Base-by-base conservation (phyloP, 2,113 vertebrate genomes). In the Salvator merianae region DNA sequence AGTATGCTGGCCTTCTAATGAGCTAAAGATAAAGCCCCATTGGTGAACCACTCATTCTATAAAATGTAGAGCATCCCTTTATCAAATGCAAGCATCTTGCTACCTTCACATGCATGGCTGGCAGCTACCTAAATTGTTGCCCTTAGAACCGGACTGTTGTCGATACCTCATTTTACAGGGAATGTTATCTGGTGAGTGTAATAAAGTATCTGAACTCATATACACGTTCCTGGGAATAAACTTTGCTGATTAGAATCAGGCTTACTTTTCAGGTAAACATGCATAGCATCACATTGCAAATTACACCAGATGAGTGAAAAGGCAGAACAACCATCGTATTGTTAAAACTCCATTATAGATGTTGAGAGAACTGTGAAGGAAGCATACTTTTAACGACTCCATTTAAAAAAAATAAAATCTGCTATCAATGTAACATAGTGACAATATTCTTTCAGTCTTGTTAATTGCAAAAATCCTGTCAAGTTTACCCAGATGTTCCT, bases 21-120 rank as follows among this genome's bases (percentile, higher is more conserved):
- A 84, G 81, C 82, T 86, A 72, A 88, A 86, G 30, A 82, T 62
- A 79, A 87, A 81, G 18, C 88, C 30, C 24, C 73, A 55, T 83
- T 82, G 84, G 88, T 68, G 38, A 55, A 82, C 73, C 72, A 63
- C 1, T 43, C 28, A 85, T 80, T 81, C 81, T 80, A 74, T 81
- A 80, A 86, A 85, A 47, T 59, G 84, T 43, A 59, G 75, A 72
- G 7, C 18, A 74, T 53, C 32, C 24, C 24, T 40, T 69, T 73
- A 3, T 53, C 81, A 87, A n/a, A 79, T 28, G 69, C 7, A 79
- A 40, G 7, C 20, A 50, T 40, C 47, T 82, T 16, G 32, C 62
- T 85, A 53, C 55, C 2, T 65, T 7, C 40, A 83, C 79, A 73
- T 55, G 73, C 38, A 38, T 77, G 3, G 65, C 70, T 26, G 22